These are phyloP conservation scores for Neodiprion lecontei DNA, from an alignment of 1,140 invertebrate species.

Conservation along the genomic window DNA sequence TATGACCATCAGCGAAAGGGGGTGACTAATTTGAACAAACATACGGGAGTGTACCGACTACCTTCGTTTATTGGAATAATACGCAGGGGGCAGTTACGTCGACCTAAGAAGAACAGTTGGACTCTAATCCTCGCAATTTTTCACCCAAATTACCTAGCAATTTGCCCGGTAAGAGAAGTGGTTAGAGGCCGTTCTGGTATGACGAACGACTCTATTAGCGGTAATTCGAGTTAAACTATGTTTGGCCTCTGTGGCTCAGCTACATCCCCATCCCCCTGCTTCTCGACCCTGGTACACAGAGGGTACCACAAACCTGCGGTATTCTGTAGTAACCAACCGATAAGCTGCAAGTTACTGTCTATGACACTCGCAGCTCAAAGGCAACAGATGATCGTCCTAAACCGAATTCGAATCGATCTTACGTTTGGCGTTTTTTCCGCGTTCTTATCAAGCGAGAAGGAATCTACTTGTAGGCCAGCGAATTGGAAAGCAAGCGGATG, in stretches of 20 bases:
- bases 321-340: constrained; percentile 36
- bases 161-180: constrained; percentile 27
- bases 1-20: no score
- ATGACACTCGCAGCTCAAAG: no score
- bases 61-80: background rate
- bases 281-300: constrained; percentile 26
- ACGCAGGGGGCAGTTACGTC: no score
- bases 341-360: constrained; percentile 27
- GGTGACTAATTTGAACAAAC: no score
- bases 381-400: no score
- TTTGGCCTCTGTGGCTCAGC: constrained; percentile 37
- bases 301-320: constrained; percentile 39
- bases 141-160: constrained; percentile 41
- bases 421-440: no score
- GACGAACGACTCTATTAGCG: constrained; percentile 41
- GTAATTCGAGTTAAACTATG: constrained; percentile 41
- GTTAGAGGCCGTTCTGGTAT: background rate
- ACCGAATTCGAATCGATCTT: no score
- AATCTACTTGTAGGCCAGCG: no score
- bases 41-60: no score
- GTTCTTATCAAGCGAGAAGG: no score
- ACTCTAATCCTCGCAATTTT: constrained; percentile 34
- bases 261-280: constrained; percentile 21
- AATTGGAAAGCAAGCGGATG: no score
- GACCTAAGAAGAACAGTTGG: constrained; percentile 19